Conservation (phyloP, 1,140 invertebrate genomes). For the Radopholus similis region DNA sequence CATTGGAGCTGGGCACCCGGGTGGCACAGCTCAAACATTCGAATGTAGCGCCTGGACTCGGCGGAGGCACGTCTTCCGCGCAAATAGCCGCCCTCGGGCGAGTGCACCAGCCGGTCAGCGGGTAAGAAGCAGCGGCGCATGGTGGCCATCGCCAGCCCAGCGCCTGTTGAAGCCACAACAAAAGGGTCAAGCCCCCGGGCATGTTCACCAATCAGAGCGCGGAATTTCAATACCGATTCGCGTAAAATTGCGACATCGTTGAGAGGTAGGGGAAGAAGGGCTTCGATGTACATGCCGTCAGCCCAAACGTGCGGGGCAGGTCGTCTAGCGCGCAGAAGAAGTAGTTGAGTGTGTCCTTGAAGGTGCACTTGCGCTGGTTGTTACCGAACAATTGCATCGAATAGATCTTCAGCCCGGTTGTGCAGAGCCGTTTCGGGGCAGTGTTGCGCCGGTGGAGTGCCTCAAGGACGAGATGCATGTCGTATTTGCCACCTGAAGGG, state of each 20-base stretch:
- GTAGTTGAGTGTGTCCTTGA: conserved; percentile 12
- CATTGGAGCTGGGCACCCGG: not conserved
- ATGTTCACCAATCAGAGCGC: not conserved
- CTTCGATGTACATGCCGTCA: not conserved
- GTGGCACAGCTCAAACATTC: not conserved
- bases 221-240: not conserved
- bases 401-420: conserved; percentile 12
- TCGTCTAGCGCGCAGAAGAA: conserved; percentile 13
- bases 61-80: not conserved
- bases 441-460: not conserved
- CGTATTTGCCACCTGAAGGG: conserved; percentile 9
- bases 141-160: not conserved
- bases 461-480: conserved; percentile 10
- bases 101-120: not conserved
- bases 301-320: not conserved
- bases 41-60: not conserved
- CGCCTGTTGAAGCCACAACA: not conserved
- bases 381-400: not conserved
- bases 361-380: not conserved
- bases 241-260: conserved; percentile 14
- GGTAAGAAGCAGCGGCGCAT: conserved; percentile 6
- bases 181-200: not conserved
- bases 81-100: conserved; percentile 2
- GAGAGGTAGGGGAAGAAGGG: conserved; percentile 10
- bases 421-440: not conserved